A percentile compares a stretch with the other conserved stretches of the same genome.
Evolutionary conservation across 2,797 vertebrate genomes (phyloP).

Genomic region (Serranus cabrilla): DNA sequence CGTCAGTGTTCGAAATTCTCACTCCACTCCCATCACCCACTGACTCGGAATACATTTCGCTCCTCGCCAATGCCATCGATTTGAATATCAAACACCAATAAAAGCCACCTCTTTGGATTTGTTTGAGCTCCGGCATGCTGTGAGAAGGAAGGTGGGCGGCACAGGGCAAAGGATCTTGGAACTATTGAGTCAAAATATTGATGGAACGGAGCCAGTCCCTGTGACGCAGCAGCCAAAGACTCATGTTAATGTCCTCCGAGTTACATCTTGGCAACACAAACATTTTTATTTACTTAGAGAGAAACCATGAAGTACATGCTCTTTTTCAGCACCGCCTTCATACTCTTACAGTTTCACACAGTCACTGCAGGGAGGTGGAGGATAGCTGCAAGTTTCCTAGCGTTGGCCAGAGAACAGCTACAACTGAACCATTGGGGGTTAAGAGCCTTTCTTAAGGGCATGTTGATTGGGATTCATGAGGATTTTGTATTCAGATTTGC

Average conservation of each 20-base stretch:
- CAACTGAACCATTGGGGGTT: background rate
- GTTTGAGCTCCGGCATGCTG: slow-evolving; percentile 71
- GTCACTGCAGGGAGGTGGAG: slow-evolving; percentile 31
- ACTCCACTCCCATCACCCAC: slow-evolving; percentile 53
- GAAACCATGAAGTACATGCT: slow-evolving; percentile 39
- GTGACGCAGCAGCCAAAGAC: slow-evolving; percentile 68
- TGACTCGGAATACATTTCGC: slow-evolving; percentile 59
- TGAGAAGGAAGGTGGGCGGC: slow-evolving; percentile 68
- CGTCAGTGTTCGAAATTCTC: slow-evolving; percentile 30
- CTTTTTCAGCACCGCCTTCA: slow-evolving; percentile 33
- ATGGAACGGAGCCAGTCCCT: slow-evolving; percentile 72
- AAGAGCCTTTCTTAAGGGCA: slow-evolving; percentile 9
- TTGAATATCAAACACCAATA: slow-evolving; percentile 81
- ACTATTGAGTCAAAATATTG: slow-evolving; percentile 80
- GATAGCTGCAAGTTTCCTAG: slow-evolving; percentile 6
- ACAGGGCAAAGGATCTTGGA: slow-evolving; percentile 59
- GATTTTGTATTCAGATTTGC: background rate
- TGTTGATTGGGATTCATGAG: slow-evolving; percentile 1
- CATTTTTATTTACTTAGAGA: slow-evolving; percentile 56
- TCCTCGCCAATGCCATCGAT: slow-evolving; percentile 72
- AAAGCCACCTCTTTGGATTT: slow-evolving; percentile 75
- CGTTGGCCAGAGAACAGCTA: slow-evolving; percentile 18
- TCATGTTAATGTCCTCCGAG: slow-evolving; percentile 65
- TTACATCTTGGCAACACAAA: slow-evolving; percentile 61
- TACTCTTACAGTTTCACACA: slow-evolving; percentile 14